Conservation (phyloP, 2,113 vertebrate genomes). For the Aplodontia rufa region DNA sequence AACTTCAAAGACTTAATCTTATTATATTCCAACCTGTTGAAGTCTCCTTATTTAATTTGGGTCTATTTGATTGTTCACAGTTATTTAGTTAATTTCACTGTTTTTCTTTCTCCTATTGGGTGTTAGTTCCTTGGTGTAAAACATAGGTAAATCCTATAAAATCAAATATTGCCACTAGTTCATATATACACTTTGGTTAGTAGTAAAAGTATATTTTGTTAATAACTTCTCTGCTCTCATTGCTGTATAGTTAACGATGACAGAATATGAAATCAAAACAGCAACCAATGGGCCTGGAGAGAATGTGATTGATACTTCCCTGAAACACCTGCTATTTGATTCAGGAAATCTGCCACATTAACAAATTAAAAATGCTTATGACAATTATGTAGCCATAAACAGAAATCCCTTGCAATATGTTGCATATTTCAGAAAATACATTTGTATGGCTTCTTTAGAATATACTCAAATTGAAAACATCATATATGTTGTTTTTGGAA, state of each 20-base stretch:
- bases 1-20: constrained; percentile 82
- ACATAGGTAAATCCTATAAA: constrained; percentile 59
- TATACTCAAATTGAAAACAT: neutral
- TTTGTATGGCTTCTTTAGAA: neutral
- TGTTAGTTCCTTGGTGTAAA: constrained; percentile 49
- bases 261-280: constrained; percentile 53
- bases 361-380: constrained; percentile 67
- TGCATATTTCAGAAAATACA: constrained; percentile 53
- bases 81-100: constrained; percentile 18
- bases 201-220: neutral
- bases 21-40: constrained; percentile 80
- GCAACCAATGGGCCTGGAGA: constrained; percentile 7
- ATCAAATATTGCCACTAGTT: constrained; percentile 52
- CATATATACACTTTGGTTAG: constrained; percentile 47
- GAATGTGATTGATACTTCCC: neutral
- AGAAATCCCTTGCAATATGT: constrained; percentile 53
- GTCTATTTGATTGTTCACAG: constrained; percentile 62
- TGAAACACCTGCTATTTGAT: constrained; percentile 44
- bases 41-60: constrained; percentile 85
- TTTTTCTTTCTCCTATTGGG: constrained; percentile 41
- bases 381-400: constrained; percentile 65
- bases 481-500: neutral
- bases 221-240: neutral
- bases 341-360: constrained; percentile 26
- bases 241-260: constrained; percentile 33